Conservation (phyloP, 2,797 vertebrate species). For the Takifugu ocellatus region DNA sequence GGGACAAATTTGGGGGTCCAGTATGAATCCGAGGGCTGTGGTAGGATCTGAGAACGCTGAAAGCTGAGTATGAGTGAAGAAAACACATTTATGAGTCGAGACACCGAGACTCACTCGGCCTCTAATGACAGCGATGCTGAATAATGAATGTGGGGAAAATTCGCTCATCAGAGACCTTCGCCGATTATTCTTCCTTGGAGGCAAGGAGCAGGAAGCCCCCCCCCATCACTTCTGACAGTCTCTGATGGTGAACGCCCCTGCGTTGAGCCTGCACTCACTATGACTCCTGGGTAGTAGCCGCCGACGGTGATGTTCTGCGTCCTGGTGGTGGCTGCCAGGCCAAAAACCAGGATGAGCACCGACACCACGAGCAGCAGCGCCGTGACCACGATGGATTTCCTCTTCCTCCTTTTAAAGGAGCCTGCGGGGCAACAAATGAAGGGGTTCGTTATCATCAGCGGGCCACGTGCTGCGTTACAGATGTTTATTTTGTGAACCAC, state of each 20-base stretch:
- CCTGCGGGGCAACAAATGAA: constrained; percentile 67
- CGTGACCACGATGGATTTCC: constrained; percentile 93
- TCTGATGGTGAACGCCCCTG: constrained; percentile 14
- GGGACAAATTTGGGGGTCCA: too few relatives aligned
- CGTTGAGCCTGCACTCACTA: constrained; percentile 82
- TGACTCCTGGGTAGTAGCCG: constrained; percentile 96
- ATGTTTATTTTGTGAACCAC: too few relatives aligned
- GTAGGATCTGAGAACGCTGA: constrained; percentile 15
- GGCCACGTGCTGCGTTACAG: too few relatives aligned
- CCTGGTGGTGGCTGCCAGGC: constrained; percentile 93
- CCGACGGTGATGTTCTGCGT: constrained; percentile 98
- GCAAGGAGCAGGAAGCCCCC: constrained; percentile 19
- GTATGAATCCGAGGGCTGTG: not conserved
- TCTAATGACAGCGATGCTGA: constrained; percentile 60
- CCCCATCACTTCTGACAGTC: constrained; percentile 14
- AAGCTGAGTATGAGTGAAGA: constrained; percentile 29
- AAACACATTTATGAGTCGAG: constrained; percentile 44
- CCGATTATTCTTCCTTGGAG: constrained; percentile 36
- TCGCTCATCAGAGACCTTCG: constrained; percentile 31
- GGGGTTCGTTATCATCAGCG: too few relatives aligned
- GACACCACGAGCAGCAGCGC: constrained; percentile 93
- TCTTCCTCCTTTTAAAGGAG: constrained; percentile 93
- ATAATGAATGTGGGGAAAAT: constrained; percentile 68
- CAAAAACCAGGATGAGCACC: constrained; percentile 92
- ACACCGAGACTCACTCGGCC: constrained; percentile 48